Evolutionary conservation across 92 coral and sea anemone species (phyloP).

Genomic region (Zoanthus sociatus): DNA sequence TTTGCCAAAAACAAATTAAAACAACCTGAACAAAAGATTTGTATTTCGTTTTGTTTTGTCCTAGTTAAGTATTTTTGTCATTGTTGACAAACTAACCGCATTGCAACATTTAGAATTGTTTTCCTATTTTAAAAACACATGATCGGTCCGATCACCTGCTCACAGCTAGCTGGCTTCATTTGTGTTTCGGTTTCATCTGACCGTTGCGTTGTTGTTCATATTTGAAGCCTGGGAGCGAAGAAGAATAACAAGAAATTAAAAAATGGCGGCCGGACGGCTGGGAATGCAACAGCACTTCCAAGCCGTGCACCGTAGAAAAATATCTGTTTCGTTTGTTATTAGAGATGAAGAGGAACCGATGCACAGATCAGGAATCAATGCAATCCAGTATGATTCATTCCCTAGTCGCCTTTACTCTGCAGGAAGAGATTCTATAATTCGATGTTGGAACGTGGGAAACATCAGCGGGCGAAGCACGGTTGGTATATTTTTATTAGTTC

Average conservation of each 20-base stretch:
- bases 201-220: background rate
- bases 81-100: no score
- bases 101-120: no score
- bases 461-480: constrained; percentile 55
- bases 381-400: constrained; percentile 79
- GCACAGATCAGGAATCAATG: constrained; percentile 92
- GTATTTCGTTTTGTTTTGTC: no score
- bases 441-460: constrained; percentile 86
- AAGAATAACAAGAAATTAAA: constrained; percentile 6
- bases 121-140: no score
- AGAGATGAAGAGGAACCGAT: constrained; percentile 90
- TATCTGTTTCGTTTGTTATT: constrained; percentile 92
- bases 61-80: no score
- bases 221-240: background rate
- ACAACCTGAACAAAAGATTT: no score
- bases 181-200: background rate
- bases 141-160: no score
- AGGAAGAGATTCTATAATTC: constrained; percentile 94
- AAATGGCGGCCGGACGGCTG: constrained; percentile 98
- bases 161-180: background rate
- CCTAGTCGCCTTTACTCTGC: constrained; percentile 85
- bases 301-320: constrained; percentile 78
- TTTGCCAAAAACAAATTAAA: no score
- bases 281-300: constrained; percentile 69
- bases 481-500: background rate